Percentiles rank a stretch among this genome's conserved stretches.
Conservation (phyloP, 2,113 vertebrate genomes). For the Vulpes lagopus region DNA sequence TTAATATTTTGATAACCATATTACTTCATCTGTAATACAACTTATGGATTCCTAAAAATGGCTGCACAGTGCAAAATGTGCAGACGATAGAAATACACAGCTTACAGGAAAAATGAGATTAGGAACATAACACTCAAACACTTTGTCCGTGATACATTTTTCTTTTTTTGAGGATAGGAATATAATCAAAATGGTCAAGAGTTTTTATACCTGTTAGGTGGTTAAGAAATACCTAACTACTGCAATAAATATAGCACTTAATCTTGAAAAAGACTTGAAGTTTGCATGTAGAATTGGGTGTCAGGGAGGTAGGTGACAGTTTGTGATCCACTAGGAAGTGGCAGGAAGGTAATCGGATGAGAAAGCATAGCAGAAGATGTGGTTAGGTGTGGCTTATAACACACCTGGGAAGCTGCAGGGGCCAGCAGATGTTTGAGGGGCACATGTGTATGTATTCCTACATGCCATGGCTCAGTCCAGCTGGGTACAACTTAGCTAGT, state of each 20-base stretch:
- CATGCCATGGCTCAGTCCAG: neutral
- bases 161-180: neutral
- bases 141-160: neutral
- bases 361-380: accelerated
- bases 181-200: neutral
- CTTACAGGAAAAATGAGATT: neutral
- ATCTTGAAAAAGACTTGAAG: neutral
- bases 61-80: neutral
- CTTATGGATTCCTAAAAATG: neutral
- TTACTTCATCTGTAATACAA: neutral
- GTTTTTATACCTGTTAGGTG: neutral
- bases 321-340: neutral
- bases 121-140: neutral
- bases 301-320: neutral
- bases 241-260: neutral
- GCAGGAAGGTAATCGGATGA: accelerated
- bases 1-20: neutral
- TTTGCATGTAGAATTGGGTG: neutral
- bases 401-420: accelerated
- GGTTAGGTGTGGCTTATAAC: neutral
- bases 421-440: accelerated
- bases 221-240: neutral
- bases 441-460: neutral
- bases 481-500: neutral
- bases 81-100: neutral